phyloP scores from a whole-genome alignment of 2,113 vertebrate species.

The Junco hyemalis region DNA sequence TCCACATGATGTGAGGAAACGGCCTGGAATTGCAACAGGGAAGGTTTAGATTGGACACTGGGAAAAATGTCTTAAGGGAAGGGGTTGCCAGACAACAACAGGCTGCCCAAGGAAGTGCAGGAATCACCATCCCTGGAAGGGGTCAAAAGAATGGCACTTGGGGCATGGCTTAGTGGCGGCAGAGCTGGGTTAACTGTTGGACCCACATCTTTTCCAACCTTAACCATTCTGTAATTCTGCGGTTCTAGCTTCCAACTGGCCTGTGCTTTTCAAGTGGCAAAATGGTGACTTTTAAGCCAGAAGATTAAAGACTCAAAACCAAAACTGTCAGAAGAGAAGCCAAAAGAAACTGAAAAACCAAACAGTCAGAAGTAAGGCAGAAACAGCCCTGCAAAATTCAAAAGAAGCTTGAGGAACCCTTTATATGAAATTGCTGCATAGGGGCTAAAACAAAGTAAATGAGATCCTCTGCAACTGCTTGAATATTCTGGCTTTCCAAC shows the following conservation, averaged over 20 bases:
- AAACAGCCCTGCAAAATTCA: not conserved
- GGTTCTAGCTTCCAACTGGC: not conserved
- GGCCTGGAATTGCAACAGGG: not conserved
- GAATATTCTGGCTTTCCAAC: not conserved
- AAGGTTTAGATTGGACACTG: not conserved
- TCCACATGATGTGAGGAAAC: not conserved
- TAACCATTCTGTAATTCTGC: too few species aligned
- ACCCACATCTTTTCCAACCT: rapidly evolving
- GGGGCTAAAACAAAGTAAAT: not conserved
- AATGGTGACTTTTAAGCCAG: not conserved
- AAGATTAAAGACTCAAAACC: not conserved
- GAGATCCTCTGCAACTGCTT: not conserved
- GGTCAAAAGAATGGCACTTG: not conserved
- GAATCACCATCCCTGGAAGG: not conserved
- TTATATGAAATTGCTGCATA: not conserved
- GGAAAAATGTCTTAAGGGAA: not conserved
- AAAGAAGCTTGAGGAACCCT: not conserved
- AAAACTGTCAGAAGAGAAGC: not conserved
- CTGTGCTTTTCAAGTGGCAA: not conserved
- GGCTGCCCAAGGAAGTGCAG: not conserved
- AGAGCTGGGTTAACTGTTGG: not conserved
- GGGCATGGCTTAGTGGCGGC: not conserved
- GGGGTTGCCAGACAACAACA: not conserved
- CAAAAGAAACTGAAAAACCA: not conserved
- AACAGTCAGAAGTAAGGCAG: not conserved